Base-by-base conservation (phyloP, 2,797 vertebrate species). In the Sciurus carolinensis region DNA sequence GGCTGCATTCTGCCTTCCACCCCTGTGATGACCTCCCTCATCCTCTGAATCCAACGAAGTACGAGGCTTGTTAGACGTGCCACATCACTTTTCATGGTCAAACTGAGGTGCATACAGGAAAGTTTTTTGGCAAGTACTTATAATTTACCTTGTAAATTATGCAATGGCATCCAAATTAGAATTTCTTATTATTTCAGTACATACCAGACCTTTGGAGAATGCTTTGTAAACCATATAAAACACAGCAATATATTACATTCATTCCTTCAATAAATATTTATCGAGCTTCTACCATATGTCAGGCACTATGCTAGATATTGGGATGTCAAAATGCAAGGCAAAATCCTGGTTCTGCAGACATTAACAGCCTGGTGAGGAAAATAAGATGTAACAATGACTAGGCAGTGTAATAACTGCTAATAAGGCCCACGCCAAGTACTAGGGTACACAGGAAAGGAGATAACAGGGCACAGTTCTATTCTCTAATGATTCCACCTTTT, bases 191-290 rank as follows among this genome's bases (percentile, higher is more conserved):
- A 47, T 20, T 89, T 47, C 57, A 50, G 44, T 66, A 9, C n/a
- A 15, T 47, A 36, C 30, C 54, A 84, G 87, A 92, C 64, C 90
- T 84, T 90, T 90, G 66, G 71, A 86, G 57, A 95, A 52, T 69
- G 64, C 67, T 95, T 90, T 36, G 39, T 39, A 92, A 73, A 85
- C 57, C 33, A 24, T n/a, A 79, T 54, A 85, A 85, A 77, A 36
- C 26, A 36, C 26, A 79, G 18, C 72, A 59, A n/a, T 91, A 57
- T 87, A 62, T 87, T 33, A 47, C 33, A 88, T 36, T 88, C 86
- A 64, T 80, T 82, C 36, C 50, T 57, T 82, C 83, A 18, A 28
- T 92, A 95, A 79, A 94, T 89, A 94, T 76, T 66, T 84, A 91
- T 18, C 69, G 67, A 90, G 28, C 73, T 79, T 42, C 67, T 50